Evolutionary conservation across 2,888 invertebrate species (phyloP).

Genomic region (Macrosiphum euphorbiae): DNA sequence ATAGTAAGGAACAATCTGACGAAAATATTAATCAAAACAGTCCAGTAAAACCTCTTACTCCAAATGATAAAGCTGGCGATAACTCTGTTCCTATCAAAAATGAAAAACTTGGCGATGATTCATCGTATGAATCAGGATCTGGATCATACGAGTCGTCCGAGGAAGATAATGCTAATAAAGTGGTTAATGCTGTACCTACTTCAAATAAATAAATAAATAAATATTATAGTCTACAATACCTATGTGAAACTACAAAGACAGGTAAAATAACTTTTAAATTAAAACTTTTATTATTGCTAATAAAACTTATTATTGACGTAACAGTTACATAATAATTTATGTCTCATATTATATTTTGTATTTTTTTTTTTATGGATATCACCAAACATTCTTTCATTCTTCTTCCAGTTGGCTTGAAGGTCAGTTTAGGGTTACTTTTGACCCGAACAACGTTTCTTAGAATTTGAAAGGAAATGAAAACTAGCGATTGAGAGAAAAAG

Average conservation of each 20-base stretch:
- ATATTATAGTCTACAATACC: background rate
- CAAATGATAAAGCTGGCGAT: background rate
- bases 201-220: background rate
- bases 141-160: background rate
- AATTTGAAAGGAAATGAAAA: conserved; percentile 10
- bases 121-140: background rate
- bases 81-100: background rate
- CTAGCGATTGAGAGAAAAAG: background rate
- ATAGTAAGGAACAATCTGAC: background rate
- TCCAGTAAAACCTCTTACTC: background rate
- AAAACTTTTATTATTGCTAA: background rate
- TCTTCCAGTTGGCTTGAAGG: conserved; percentile 24
- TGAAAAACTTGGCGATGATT: background rate
- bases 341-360: background rate
- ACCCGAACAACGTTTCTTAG: conserved; percentile 36
- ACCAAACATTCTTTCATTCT: conserved; percentile 18
- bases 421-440: conserved; percentile 55
- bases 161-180: background rate
- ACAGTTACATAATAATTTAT: conserved; percentile 17
- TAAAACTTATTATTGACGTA: background rate
- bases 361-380: background rate
- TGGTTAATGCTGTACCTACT: background rate
- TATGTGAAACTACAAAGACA: background rate
- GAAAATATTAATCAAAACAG: background rate
- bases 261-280: background rate